Base-by-base conservation (phyloP, 2,888 invertebrate species). In the Nomada fucata region DNA sequence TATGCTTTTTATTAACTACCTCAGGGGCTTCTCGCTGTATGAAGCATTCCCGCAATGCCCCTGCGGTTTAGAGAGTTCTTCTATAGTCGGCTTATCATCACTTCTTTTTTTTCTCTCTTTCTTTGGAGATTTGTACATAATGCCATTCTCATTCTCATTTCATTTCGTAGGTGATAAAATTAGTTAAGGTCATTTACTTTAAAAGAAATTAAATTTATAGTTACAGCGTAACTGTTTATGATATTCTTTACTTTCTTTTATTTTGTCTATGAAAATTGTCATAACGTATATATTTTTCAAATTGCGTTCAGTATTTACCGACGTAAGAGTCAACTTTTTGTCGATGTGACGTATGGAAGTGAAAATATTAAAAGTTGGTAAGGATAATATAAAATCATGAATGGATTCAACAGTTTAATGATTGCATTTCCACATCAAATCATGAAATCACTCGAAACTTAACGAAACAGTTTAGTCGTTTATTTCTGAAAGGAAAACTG, bases 1-100 rank as follows among this genome's bases (percentile, higher is more conserved):
- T 76, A 90, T 88, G 89, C 89, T 91, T 88, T 63, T 83, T 76
- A 86, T 82, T 75, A 84, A 84, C 83, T 59, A 36, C 80, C 69
- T 70, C 68, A 76, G 77, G 71, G 20, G 36, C 57, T 72, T 77
- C 26, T 76, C 59, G 71, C 70, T 79, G 70, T 67, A 73, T 9
- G 11, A 55, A 65, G 69, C 60, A 71, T 84, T 81, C 50, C 57
- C 42, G 52, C 75, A 74, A 53, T 77, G 60, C 55, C 44, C 63
- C 60, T 50, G 26, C 29, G 18, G 73, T 47, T 26, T 11, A 69
- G 74, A 59, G 36, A 52, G 50, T 67, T 57, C 55, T 36, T 15
- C 29, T 60, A 73, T 60, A 73, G 53, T 63, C 29, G 18, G 50
- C 63, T 69, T 77, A 53, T 81, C 65, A 26, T 50, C 55, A 59